A percentile compares a stretch with the other conserved stretches of the same genome.
Conservation (phyloP, 2,888 invertebrate genomes). For the Anodontia alba region DNA sequence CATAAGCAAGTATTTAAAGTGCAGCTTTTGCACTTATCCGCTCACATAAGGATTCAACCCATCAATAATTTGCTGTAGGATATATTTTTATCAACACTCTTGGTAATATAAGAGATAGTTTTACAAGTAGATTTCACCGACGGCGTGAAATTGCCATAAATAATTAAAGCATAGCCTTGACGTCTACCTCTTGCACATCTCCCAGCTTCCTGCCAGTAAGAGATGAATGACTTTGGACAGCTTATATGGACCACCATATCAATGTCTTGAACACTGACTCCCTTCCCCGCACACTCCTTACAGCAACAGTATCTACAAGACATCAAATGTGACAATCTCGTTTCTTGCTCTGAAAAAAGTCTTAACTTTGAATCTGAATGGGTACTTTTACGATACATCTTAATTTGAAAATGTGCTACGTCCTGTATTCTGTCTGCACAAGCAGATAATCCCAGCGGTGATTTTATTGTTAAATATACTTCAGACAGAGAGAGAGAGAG, state of each 20-base stretch:
- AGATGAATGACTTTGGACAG: constrained; percentile 32
- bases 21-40: not conserved
- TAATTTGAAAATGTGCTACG: constrained; percentile 29
- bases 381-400: constrained; percentile 51
- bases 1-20: not conserved
- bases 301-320: constrained; percentile 35
- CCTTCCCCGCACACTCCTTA: no score
- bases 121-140: constrained; percentile 26
- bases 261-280: constrained; percentile 33
- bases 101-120: constrained; percentile 27
- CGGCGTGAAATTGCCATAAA: constrained; percentile 37
- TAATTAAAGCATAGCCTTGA: constrained; percentile 23
- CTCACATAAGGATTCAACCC: not conserved
- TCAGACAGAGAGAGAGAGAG: constrained; percentile 43
- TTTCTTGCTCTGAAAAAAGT: constrained; percentile 21
- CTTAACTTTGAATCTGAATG: constrained; percentile 33
- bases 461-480: constrained; percentile 26
- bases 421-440: constrained; percentile 28
- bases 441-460: constrained; percentile 8
- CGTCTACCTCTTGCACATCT: constrained; percentile 38
- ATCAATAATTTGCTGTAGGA: constrained; percentile 19
- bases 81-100: not conserved
- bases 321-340: constrained; percentile 19
- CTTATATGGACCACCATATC: constrained; percentile 42
- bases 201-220: constrained; percentile 42